Conservation (phyloP, 2,888 invertebrate species). For the Acleris cristana region DNA sequence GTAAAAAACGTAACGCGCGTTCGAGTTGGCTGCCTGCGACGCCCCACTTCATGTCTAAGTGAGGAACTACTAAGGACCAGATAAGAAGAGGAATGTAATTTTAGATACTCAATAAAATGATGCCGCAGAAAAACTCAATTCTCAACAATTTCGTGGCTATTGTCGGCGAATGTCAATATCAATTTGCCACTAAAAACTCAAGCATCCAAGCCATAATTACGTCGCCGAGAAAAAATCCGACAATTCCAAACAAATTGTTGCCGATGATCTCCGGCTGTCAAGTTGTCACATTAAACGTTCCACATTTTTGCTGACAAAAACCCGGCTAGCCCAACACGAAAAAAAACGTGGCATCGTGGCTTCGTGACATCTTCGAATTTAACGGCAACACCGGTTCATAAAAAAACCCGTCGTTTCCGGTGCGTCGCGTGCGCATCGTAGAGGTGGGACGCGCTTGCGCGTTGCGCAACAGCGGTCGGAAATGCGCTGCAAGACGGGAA, state of each 20-base stretch:
- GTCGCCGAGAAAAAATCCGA: conserved; percentile 15
- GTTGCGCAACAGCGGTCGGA: conserved; percentile 56
- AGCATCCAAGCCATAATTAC: conserved; percentile 6
- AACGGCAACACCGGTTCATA: conserved; percentile 44
- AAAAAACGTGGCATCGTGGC: conserved; percentile 11
- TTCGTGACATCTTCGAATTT: conserved; percentile 44
- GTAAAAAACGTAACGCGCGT: conserved; percentile 62
- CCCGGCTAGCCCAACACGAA: conserved; percentile 18
- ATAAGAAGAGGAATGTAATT: conserved; percentile 34
- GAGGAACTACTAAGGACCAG: conserved; percentile 47
- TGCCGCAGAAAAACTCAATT: conserved; percentile 37
- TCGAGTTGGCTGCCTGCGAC: conserved; percentile 57
- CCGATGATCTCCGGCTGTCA: conserved; percentile 23
- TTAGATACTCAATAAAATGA: conserved; percentile 27
- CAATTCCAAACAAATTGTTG: conserved; percentile 26
- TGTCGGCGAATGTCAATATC: conserved; percentile 6
- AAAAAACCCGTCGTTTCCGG: conserved; percentile 50
- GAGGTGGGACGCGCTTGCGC: conserved; percentile 53
- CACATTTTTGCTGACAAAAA: conserved; percentile 27
- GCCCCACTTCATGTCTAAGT: conserved; percentile 61
- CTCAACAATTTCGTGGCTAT: not conserved
- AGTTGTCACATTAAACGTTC: conserved; percentile 23
- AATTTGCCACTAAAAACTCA: not conserved
- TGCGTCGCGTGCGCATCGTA: conserved; percentile 60
- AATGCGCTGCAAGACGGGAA: conserved; percentile 53